Evolutionary conservation across 1,140 invertebrate species (phyloP), one percentile per base, ranked within the genome.

Genomic region (Drosophila nannoptera): DNA sequence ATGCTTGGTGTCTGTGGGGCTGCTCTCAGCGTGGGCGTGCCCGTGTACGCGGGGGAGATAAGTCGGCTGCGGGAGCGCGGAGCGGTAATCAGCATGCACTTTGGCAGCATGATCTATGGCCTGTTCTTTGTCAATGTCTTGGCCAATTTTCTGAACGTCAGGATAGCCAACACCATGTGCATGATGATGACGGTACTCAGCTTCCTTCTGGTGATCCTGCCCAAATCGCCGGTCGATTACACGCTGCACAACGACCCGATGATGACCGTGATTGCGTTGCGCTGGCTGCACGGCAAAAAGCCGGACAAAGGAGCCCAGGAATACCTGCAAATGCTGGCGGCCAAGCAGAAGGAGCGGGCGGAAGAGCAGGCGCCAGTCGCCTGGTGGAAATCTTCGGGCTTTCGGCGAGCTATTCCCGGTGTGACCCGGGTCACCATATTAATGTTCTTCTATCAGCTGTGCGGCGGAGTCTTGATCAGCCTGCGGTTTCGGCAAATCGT

Each of bases 1-100:
- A 89, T 95, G 6, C 92, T 92, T 7, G 94, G 94, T 2, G 78
- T 94, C 31, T 91, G 91, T 14, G 80, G 78, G 0, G 95, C 96
- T 16, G 93, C 94, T 3, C 92, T 93, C 2, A 95, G 93, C 73
- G 91, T 94, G 3, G 91, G 91, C 3, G 92, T 91, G 0, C 94
- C 94, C 0, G 87, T 95, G 42, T 96, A 96, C 76, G 93, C 92
- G 0, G 92, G 92, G 4, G 95, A 96, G 89, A 94, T 94, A 9
- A 91, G 93, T 0, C 92, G 94, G 67, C 92, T 91, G 38, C 87
- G 90, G 2, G 92, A 94, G 33, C 90, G 95, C 6, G 95, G 95
- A 0, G 90, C 91, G 7, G 87, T 96, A 6, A 93, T 93, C 0
- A 92, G 93, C 4, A 92, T 92, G 43, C 94, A 93, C 60, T 93